phyloP scores from a whole-genome alignment of 1,140 invertebrate species.

The Helicoverpa armigera region DNA sequence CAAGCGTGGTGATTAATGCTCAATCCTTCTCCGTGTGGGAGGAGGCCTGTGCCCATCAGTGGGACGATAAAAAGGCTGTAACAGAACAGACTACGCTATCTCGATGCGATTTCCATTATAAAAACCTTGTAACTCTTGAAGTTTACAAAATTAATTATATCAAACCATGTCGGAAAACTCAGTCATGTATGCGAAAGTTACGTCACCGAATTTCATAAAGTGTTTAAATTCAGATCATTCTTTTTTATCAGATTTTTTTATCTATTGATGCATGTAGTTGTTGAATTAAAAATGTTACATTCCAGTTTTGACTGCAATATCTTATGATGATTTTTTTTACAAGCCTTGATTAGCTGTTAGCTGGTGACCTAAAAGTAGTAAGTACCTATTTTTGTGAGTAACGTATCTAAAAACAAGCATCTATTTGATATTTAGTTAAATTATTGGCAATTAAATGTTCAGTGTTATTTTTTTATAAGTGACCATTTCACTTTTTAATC shows the following conservation, averaged over 20 bases:
- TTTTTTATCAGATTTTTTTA: neutral
- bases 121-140: constrained; percentile 1
- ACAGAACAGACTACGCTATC: neutral
- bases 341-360: neutral
- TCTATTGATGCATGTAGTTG: neutral
- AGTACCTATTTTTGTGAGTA: neutral
- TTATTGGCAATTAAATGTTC: too few relatives aligned
- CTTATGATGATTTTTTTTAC: neutral
- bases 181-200: neutral
- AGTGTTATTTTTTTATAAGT: too few relatives aligned
- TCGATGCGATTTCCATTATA: neutral
- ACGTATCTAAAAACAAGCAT: neutral
- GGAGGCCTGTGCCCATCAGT: too few relatives aligned
- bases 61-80: too few relatives aligned
- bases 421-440: too few relatives aligned
- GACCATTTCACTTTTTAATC: too few relatives aligned
- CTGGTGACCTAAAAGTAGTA: neutral
- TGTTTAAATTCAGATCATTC: constrained; percentile 6
- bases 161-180: neutral
- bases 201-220: neutral
- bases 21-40: too few relatives aligned
- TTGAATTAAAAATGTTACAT: neutral
- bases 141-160: neutral
- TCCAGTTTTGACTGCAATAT: neutral
- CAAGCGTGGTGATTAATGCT: too few relatives aligned